Conservation (phyloP, 30 jellyfish, hydroid and myxozoan genomes). For the Cassiopea xamachana region DNA sequence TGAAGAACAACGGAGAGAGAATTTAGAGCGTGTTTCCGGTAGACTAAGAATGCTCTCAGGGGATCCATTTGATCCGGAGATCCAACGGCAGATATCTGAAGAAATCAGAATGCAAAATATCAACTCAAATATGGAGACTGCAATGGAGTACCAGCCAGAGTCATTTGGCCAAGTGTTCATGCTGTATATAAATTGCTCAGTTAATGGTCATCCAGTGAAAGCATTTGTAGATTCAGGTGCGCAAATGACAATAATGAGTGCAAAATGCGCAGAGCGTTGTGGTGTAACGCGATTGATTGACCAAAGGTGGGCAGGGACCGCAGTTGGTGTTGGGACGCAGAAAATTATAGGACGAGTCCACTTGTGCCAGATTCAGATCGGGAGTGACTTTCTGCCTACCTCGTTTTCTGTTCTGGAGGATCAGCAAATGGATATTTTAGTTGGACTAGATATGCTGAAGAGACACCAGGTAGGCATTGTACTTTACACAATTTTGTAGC, state of each 20-base stretch:
- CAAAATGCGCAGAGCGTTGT: constrained; percentile 97
- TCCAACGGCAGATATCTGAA: constrained; percentile 92
- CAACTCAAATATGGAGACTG: constrained; percentile 97
- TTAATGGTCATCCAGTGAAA: constrained; percentile 98
- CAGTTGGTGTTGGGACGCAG: constrained; percentile 99
- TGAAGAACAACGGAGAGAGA: constrained; percentile 86
- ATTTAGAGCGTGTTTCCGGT: constrained; percentile 81
- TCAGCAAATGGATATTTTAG: constrained; percentile 95
- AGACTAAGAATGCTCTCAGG: constrained; percentile 93
- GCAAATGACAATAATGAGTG: constrained; percentile 99
- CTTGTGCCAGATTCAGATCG: constrained; percentile 95
- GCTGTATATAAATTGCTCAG: constrained; percentile 93
- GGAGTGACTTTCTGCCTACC: constrained; percentile 80
- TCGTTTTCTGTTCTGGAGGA: constrained; percentile 93
- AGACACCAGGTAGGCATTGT: constrained; percentile 91
- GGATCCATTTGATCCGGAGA: constrained; percentile 95
- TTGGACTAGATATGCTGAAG: constrained; percentile 97
- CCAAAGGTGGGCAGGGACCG: constrained; percentile 98
- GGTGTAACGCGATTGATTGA: constrained; percentile 90
- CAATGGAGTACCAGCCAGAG: constrained; percentile 98
- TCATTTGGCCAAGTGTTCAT: constrained; percentile 98
- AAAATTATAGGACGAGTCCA: constrained; percentile 95
- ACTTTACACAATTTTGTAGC: no score
- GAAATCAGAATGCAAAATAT: constrained; percentile 98
- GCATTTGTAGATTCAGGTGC: constrained; percentile 99